Percentiles rank a stretch among this genome's conserved stretches.
Conservation (phyloP, 1,140 invertebrate species). For the Fopius arisanus region DNA sequence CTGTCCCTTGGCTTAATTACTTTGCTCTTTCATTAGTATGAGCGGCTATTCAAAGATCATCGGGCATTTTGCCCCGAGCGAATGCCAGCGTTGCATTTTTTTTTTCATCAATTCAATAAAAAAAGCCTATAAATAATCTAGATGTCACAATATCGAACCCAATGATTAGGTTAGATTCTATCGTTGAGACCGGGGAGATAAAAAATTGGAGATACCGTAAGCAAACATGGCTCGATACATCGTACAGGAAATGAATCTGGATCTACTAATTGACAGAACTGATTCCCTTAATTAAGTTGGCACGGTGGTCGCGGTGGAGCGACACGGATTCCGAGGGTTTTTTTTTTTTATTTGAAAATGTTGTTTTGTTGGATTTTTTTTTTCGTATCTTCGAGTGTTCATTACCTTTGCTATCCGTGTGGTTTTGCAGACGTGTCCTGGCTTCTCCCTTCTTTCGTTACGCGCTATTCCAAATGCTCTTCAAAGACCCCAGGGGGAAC, state of each 20-base stretch:
- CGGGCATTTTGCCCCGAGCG: too few relatives aligned
- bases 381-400: constrained; percentile 14
- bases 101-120: not conserved
- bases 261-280: constrained; percentile 35
- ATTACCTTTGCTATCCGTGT: constrained; percentile 30
- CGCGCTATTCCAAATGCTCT: constrained; percentile 30
- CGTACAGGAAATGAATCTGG: constrained; percentile 24
- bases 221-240: not conserved
- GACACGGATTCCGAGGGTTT: constrained; percentile 23
- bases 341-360: constrained; percentile 12
- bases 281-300: constrained; percentile 37
- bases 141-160: not conserved
- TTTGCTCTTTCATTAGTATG: constrained; percentile 53
- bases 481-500: constrained; percentile 5
- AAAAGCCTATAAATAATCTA: not conserved
- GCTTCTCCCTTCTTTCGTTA: constrained; percentile 34
- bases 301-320: constrained; percentile 30
- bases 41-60: constrained; percentile 34
- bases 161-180: not conserved
- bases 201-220: not conserved
- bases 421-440: constrained; percentile 15
- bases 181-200: not conserved
- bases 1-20: constrained; percentile 57
- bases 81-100: not conserved
- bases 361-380: constrained; percentile 14